These are phyloP conservation scores for Puma concolor DNA, from an alignment of 2,113 vertebrate genomes.

Conservation along the genomic window DNA sequence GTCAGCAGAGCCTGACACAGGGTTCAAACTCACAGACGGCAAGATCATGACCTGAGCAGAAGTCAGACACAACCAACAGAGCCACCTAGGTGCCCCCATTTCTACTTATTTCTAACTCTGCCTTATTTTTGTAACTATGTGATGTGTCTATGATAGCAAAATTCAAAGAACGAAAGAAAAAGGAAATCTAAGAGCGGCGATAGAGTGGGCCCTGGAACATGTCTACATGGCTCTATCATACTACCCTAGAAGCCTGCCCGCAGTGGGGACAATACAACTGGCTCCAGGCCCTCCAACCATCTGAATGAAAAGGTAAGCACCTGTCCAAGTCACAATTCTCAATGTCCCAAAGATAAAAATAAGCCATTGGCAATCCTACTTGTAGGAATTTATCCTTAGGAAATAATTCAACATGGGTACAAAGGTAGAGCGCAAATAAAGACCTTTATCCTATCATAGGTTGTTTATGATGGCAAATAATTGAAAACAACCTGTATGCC, in stretches of 20 bases:
- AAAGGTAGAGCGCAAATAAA: background rate
- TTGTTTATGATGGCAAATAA: background rate
- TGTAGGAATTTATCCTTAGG: background rate
- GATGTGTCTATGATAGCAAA: background rate
- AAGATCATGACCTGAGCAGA: no score
- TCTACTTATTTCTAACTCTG: slow-evolving; percentile 18
- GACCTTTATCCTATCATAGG: background rate
- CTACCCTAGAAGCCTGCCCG: background rate
- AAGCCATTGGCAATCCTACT: background rate
- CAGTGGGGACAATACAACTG: background rate
- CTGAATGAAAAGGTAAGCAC: background rate
- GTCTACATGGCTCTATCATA: accelerated
- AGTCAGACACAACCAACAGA: no score
- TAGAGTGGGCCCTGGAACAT: background rate
- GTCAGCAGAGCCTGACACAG: no score
- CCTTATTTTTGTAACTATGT: background rate
- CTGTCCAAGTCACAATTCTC: background rate
- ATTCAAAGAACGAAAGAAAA: background rate
- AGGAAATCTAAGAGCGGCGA: background rate
- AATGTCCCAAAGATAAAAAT: background rate
- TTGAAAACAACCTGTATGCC: background rate
- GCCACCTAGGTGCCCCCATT: background rate
- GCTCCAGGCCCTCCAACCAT: background rate
- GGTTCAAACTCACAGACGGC: no score
- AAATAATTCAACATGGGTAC: background rate